Evolutionary conservation across 37 sponge, comb jelly and placozoan genomes (phyloP), one percentile per base, ranked within the genome.

Genomic region (Halisarca cf. caerulea): DNA sequence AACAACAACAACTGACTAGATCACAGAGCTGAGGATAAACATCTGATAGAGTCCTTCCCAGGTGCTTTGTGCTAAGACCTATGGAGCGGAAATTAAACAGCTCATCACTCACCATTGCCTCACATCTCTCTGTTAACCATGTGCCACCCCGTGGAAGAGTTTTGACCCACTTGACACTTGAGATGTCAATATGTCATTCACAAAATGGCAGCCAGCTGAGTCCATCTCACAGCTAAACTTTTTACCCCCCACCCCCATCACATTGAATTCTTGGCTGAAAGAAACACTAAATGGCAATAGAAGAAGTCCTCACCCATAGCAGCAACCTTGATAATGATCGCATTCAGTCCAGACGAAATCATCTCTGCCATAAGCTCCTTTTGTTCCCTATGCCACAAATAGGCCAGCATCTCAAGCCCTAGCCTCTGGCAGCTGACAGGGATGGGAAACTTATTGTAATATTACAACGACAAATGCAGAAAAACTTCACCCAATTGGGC

Each of bases 381-480:
- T 81, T 99, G 99, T 17, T 99, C 92, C 14, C 94, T 43, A 20
- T 84, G 86, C 99, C 99, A 99, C 38, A 99, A 84, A 55, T 93
- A 97, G 23, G 99, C 94, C 55, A 99, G 79, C 78, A 92, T 87
- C 25, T 83, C 73, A 58, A 99, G 79, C 0, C 92, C 97, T 4
- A 99, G 92, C 4, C 99, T 82, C 58, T 37, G n/a, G 69, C 99
- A 99, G 20, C 96, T 96, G 11, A 42, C 17, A 40, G 0, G 25
- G 36, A 40, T 35, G 35, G 82, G 35, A 41, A 20, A 18, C 35
- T 81, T 30, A 81, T 25, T 43, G 71, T 3, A 41, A 66, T 41
- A 61, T 18, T 23, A 4, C 4, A 28, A 62, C 15, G 30, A 30
- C 64, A 30, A 6, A 20, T 6, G 15, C 64, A 62, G 64, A 30